phyloP scores from a whole-genome alignment of 1,140 invertebrate species.

The Anagrus nilaparvatae region DNA sequence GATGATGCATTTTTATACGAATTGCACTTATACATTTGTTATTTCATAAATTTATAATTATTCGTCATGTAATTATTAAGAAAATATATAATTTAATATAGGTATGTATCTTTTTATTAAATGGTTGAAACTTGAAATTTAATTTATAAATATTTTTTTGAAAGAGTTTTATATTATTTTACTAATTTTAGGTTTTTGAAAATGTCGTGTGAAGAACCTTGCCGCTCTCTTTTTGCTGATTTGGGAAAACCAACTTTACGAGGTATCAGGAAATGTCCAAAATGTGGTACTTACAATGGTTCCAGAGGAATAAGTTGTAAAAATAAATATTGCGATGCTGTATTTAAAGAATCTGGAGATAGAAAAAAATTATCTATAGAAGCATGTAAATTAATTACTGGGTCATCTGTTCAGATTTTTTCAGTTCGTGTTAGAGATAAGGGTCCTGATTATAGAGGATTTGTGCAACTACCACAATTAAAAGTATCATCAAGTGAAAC shows the following conservation, averaged over 20 bases:
- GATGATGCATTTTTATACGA: too few species aligned
- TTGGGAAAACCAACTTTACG: constrained; percentile 58
- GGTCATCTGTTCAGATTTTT: constrained; percentile 52
- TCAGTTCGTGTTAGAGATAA: constrained; percentile 59
- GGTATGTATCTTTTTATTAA: too few species aligned
- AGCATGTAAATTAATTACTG: constrained; percentile 58
- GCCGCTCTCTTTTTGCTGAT: constrained; percentile 43
- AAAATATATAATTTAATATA: too few species aligned
- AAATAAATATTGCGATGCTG: constrained; percentile 62
- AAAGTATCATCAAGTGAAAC: constrained; percentile 42
- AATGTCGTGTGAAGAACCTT: constrained; percentile 36
- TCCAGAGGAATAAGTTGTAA: constrained; percentile 65
- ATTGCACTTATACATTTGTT: too few species aligned
- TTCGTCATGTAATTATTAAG: too few species aligned
- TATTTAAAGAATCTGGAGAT: constrained; percentile 58
- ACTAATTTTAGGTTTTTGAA: too few species aligned
- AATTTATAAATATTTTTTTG: too few species aligned
- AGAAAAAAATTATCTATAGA: constrained; percentile 55
- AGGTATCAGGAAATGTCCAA: constrained; percentile 66
- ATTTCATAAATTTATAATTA: too few species aligned
- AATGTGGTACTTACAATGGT: constrained; percentile 71
- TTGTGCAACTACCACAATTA: constrained; percentile 60
- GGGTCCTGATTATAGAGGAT: constrained; percentile 61
- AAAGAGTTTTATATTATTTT: too few species aligned
- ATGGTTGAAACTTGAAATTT: too few species aligned